phyloP scores from a whole-genome alignment of 2,113 vertebrate genomes.

The Chamaetylas fuelleborni region DNA sequence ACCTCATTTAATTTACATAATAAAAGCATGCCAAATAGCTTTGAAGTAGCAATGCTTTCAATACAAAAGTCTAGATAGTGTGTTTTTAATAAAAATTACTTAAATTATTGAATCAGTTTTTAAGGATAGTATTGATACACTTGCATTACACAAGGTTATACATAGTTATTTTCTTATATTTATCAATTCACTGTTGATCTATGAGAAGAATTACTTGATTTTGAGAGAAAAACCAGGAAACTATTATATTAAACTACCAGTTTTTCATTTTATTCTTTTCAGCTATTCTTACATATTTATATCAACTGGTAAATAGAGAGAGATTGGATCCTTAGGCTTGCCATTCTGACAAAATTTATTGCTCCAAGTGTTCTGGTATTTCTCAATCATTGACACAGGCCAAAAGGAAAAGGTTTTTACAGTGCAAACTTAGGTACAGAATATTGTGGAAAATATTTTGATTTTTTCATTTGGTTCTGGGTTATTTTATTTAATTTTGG shows the following conservation, averaged over 20 bases:
- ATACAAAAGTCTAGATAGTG: neutral
- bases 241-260: neutral
- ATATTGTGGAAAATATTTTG: neutral
- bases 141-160: neutral
- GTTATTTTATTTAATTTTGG: no score
- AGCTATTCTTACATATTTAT: neutral
- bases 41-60: neutral
- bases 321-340: neutral
- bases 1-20: conserved; percentile 15
- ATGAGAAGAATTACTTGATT: neutral
- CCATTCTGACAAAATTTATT: neutral
- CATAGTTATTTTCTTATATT: neutral
- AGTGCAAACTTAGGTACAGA: neutral
- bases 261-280: neutral
- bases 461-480: neutral
- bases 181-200: neutral
- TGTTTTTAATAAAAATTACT: neutral
- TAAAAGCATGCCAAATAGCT: neutral
- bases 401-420: neutral
- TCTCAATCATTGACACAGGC: neutral
- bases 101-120: neutral
- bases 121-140: neutral
- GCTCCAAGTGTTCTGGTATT: neutral
- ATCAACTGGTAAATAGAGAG: neutral
- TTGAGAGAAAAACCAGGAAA: neutral